Percentiles rank a stretch among this genome's conserved stretches.
These are phyloP conservation scores for Limnodromus scolopaceus DNA, from an alignment of 2,797 vertebrate genomes.

Conservation along the genomic window DNA sequence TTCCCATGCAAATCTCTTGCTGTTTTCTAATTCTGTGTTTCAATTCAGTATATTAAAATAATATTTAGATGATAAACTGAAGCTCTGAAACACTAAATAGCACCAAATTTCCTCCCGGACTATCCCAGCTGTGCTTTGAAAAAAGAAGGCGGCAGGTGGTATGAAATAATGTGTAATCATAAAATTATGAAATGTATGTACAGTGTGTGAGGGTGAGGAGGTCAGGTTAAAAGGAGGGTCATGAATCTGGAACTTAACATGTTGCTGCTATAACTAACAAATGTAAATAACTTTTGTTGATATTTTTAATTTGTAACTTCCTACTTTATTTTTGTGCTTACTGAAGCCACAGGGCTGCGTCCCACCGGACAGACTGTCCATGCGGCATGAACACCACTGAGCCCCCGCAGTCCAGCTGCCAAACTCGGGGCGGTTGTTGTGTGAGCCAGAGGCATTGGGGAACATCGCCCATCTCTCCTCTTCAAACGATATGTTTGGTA, in stretches of 20 bases:
- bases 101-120: neutral
- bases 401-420: neutral
- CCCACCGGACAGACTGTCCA: too few species aligned
- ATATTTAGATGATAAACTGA: neutral
- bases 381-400: neutral
- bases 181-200: neutral
- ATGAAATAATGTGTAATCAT: neutral
- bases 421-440: neutral
- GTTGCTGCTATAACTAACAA: neutral
- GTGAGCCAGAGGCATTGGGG: neutral
- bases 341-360: neutral
- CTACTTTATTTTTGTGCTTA: neutral
- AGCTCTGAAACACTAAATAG: neutral
- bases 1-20: neutral
- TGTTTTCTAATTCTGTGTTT: neutral
- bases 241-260: neutral
- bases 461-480: too few species aligned
- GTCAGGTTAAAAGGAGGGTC: neutral
- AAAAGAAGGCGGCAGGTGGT: neutral
- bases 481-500: neutral
- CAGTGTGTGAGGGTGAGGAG: neutral
- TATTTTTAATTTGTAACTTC: neutral
- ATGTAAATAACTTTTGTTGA: neutral
- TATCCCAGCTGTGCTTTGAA: neutral
- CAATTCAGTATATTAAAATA: neutral